phyloP scores from a whole-genome alignment of 2,113 vertebrate species.

The Kryptolebias marmoratus region DNA sequence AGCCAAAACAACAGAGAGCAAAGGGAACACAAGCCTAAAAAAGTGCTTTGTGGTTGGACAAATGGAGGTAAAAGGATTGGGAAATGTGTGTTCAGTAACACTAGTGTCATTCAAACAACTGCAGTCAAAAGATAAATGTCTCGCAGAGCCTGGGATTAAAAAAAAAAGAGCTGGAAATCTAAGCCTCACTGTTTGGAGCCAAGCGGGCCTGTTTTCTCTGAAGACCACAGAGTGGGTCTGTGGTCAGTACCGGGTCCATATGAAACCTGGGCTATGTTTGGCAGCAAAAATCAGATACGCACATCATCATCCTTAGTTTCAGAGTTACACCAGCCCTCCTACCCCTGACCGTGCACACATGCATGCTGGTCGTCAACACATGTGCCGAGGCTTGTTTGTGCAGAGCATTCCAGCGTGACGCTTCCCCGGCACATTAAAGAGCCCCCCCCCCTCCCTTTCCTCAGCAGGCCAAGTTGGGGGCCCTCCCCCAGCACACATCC shows the following conservation, averaged over 20 bases:
- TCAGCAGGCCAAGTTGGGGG: slow-evolving; percentile 53
- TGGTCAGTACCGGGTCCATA: slow-evolving; percentile 41
- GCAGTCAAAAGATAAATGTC: slow-evolving; percentile 29
- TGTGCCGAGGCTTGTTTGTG: slow-evolving; percentile 69
- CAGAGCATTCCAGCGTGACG: slow-evolving; percentile 70
- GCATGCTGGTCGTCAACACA: slow-evolving; percentile 29
- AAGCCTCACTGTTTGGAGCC: slow-evolving; percentile 41
- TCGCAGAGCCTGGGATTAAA: slow-evolving; percentile 16
- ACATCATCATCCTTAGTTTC: slow-evolving; percentile 13
- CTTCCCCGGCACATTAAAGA: slow-evolving; percentile 73
- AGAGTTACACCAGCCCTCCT: slow-evolving; percentile 2
- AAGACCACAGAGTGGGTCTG: slow-evolving; percentile 53
- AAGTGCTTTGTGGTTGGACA: neutral
- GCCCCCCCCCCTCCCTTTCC: slow-evolving; percentile 44
- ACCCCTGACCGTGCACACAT: slow-evolving; percentile 13
- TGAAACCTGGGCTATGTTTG: slow-evolving; percentile 44
- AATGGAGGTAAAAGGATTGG: slow-evolving; percentile 8
- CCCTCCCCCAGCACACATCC: slow-evolving; percentile 61
- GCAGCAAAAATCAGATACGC: slow-evolving; percentile 39
- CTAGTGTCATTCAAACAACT: slow-evolving; percentile 2
- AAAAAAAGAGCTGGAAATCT: slow-evolving; percentile 22
- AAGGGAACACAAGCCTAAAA: neutral
- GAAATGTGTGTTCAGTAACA: slow-evolving; percentile 8
- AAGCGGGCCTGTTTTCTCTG: slow-evolving; percentile 49
- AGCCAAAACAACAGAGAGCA: neutral